phyloP scores from a whole-genome alignment of 2,888 invertebrate species.

The Elysia crispata region DNA sequence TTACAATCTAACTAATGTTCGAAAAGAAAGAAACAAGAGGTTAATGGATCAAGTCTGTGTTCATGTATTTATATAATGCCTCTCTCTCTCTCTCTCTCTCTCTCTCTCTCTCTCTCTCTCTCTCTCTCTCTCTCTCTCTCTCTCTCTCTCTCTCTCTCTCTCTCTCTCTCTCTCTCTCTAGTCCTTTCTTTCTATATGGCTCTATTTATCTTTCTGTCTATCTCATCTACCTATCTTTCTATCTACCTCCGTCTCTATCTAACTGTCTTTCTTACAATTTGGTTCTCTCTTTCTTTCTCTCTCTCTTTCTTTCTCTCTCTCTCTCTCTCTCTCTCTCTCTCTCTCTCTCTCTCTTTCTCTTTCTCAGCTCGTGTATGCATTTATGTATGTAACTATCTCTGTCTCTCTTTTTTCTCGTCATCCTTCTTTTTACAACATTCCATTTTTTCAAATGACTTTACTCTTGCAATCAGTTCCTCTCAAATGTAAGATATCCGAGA shows the following conservation, averaged over 20 bases:
- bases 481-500: too few species aligned
- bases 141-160: slow-evolving; percentile 29
- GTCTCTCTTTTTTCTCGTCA: slow-evolving; percentile 10
- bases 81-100: background rate
- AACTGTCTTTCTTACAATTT: background rate
- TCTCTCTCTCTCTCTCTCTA: slow-evolving; percentile 21
- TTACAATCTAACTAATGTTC: too few species aligned
- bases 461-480: background rate
- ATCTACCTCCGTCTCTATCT: slow-evolving; percentile 25
- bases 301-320: slow-evolving; percentile 22
- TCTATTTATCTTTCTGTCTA: slow-evolving; percentile 24
- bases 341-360: slow-evolving; percentile 16
- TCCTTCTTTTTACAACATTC: background rate
- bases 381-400: slow-evolving; percentile 16
- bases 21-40: too few species aligned
- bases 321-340: slow-evolving; percentile 32
- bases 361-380: slow-evolving; percentile 12
- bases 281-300: background rate
- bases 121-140: slow-evolving; percentile 25
- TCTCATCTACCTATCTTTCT: slow-evolving; percentile 19
- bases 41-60: too few species aligned
- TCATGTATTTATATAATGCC: background rate
- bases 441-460: background rate
- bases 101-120: background rate
- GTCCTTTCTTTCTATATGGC: slow-evolving; percentile 11